Conservation (phyloP, 92 coral and sea anemone species). For the Meandrina meandrites region DNA sequence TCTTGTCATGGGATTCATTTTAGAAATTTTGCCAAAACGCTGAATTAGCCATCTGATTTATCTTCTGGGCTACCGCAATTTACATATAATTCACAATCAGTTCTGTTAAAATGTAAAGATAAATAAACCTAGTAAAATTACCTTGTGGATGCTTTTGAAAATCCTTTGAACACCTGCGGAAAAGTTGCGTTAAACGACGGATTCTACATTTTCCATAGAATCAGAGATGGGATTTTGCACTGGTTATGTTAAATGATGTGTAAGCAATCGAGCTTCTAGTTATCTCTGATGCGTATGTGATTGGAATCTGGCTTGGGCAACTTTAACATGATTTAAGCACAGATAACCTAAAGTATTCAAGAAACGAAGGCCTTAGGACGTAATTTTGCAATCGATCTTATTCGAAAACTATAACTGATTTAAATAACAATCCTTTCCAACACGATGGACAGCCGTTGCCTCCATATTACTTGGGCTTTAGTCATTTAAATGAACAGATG, state of each 20-base stretch:
- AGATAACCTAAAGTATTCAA: background rate
- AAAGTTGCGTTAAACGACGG: background rate
- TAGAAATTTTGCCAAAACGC: background rate
- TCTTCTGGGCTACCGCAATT: background rate
- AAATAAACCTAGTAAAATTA: conserved; percentile 10
- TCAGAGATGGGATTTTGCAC: background rate
- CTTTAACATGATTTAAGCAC: background rate
- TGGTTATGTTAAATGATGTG: background rate
- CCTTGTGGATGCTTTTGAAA: background rate
- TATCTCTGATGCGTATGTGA: background rate
- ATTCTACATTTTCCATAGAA: background rate
- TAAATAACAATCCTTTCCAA: conserved; percentile 21
- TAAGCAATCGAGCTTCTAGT: background rate
- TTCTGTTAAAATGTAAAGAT: background rate
- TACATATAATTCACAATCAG: background rate
- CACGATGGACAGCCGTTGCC: background rate
- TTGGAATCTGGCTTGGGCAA: background rate
- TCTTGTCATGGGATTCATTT: background rate
- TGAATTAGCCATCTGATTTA: background rate
- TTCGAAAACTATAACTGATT: conserved; percentile 10
- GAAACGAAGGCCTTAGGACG: background rate
- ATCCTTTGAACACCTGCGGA: conserved; percentile 5
- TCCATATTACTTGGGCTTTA: conserved; percentile 9
- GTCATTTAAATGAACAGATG: conserved; percentile 7
- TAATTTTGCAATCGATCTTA: conserved; percentile 9